Evolutionary conservation across 1,140 invertebrate species (phyloP), one percentile per base, ranked within the genome.

Genomic region (Caenorhabditis remanei): DNA sequence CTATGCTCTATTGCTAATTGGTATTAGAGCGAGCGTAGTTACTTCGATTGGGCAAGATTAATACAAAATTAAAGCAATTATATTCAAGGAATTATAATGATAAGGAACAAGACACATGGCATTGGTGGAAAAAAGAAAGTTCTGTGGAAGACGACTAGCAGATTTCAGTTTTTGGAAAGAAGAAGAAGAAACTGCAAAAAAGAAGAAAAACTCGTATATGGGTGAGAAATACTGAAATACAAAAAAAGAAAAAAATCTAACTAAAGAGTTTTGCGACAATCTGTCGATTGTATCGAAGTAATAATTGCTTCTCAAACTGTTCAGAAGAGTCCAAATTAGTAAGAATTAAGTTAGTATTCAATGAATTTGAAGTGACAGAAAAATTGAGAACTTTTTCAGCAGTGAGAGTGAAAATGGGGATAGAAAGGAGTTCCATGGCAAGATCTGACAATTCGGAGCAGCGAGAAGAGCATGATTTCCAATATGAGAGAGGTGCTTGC

Each of bases 231-330:
- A 84, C 41, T 58, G 56, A 63, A 85, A 40, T 14, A 43, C 13
- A n/a, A 24, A 3, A 14, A 32, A 67, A 24, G 21, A n/a, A 13
- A 21, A 21, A 63, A 19, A 50, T 41, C 56, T 50, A 79, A 61
- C 87, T 90, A 50, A 79, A 89, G 19, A 89, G 41, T 58, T 89
- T 89, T 14, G 89, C 87, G 87, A 90, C 83, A 71, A 84, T 79
- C 53, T 63, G 40, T 32, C 89, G 90, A 75, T 90, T 90, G 85
- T 89, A 91, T 32, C 90, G 90, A 21, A 90, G 53, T 24, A 91
- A 86, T 43, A 89, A 53, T 61, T 90, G 87, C 24, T 90, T 90
- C 63, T 90, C 90, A 40, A 90, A 65, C 41, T 89, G 65, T 4
- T 88, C 82, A n/a, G 85, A 41, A 32, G 55, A 32, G n/a, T 87